These are phyloP conservation scores for Oscheius myriophilus DNA, from an alignment of 2,888 invertebrate species.

Conservation along the genomic window DNA sequence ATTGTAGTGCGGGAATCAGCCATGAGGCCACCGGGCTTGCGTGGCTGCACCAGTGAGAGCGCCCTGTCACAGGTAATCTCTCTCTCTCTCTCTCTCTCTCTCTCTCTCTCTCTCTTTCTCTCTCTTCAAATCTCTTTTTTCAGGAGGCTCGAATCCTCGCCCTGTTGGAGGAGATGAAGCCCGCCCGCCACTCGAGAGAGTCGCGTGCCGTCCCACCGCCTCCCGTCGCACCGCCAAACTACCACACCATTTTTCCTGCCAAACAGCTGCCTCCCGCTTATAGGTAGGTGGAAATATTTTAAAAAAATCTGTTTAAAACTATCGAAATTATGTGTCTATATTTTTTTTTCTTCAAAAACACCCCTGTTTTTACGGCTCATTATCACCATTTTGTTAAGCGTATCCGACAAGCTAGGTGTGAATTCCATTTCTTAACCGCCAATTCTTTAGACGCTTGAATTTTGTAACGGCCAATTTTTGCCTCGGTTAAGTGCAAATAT, in stretches of 20 bases:
- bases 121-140: not conserved
- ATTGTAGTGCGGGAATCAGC: not conserved
- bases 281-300: not conserved
- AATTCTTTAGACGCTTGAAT: no score
- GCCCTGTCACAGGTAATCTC: conserved; percentile 18
- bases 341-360: no score
- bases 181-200: conserved; percentile 23
- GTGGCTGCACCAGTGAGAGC: conserved; percentile 18
- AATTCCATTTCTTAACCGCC: no score
- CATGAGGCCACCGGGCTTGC: conserved; percentile 20
- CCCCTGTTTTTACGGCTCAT: no score
- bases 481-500: no score
- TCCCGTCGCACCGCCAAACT: conserved; percentile 19
- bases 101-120: not conserved
- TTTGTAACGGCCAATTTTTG: no score
- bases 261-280: conserved; percentile 7
- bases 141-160: conserved; percentile 45
- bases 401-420: no score
- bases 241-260: conserved; percentile 18
- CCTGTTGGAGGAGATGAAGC: conserved; percentile 45
- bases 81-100: not conserved
- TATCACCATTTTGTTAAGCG: no score
- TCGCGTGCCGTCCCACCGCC: not conserved
- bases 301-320: no score
- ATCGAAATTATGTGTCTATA: no score